Evolutionary conservation across 2,888 invertebrate genomes (phyloP).

Genomic region (Chrysolina americana): DNA sequence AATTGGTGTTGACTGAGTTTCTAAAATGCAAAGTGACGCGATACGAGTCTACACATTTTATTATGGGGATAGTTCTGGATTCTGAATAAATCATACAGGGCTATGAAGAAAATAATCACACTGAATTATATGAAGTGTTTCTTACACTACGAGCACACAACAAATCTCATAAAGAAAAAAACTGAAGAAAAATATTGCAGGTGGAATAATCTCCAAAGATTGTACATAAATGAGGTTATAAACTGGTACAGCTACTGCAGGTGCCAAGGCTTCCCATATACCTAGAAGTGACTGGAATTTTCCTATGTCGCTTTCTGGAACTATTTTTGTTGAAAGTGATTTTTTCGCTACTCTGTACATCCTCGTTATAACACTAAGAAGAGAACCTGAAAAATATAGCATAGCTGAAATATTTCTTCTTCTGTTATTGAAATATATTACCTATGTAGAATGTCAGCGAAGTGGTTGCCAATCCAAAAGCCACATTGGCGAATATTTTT

Average conservation of each 20-base stretch:
- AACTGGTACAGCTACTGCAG: constrained; percentile 72
- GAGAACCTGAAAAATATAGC: constrained; percentile 51
- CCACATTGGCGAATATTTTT: constrained; percentile 67
- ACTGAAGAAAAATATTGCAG: constrained; percentile 74
- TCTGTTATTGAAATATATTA: constrained; percentile 53
- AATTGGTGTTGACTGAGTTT: too few species aligned
- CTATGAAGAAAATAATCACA: too few species aligned
- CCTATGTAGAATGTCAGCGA: constrained; percentile 66
- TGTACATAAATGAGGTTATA: constrained; percentile 73
- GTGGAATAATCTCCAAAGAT: constrained; percentile 71
- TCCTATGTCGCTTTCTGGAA: constrained; percentile 63
- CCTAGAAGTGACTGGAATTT: constrained; percentile 73
- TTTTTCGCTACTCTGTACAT: constrained; percentile 62
- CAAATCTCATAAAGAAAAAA: constrained; percentile 54
- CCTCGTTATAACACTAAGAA: constrained; percentile 62
- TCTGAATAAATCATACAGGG: too few species aligned
- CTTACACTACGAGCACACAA: constrained; percentile 57
- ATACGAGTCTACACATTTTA: too few species aligned
- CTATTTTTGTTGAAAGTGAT: constrained; percentile 66
- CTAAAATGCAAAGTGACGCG: too few species aligned
- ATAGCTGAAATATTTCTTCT: constrained; percentile 24
- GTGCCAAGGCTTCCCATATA: constrained; percentile 74
- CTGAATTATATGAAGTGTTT: constrained; percentile 23
- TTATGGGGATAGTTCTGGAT: too few species aligned
- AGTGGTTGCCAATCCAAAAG: constrained; percentile 64